These are phyloP conservation scores for Microtus ochrogaster DNA, from an alignment of 2,113 vertebrate species.

Conservation along the genomic window DNA sequence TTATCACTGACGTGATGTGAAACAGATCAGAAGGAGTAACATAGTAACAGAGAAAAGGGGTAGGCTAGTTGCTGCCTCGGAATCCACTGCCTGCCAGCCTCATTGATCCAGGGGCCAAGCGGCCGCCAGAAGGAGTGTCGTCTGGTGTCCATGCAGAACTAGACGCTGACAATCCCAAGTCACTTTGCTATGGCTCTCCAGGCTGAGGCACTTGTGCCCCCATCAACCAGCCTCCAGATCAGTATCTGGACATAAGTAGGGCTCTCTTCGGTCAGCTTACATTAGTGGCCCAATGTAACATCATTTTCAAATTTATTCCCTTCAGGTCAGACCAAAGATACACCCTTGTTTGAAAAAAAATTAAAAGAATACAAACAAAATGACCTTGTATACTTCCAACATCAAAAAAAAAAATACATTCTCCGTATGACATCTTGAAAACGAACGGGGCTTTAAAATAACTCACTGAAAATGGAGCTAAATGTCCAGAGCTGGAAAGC, in stretches of 20 bases:
- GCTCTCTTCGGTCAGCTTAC: neutral
- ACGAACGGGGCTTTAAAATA: neutral
- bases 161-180: neutral
- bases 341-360: neutral
- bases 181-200: neutral
- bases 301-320: neutral
- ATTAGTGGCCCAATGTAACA: neutral
- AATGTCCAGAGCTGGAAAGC: fast-evolving
- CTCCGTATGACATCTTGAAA: neutral
- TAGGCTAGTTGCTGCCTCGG: neutral
- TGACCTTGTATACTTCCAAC: neutral
- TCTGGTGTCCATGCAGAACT: neutral
- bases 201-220: neutral
- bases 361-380: neutral
- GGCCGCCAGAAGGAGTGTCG: neutral
- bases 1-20: neutral
- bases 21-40: neutral
- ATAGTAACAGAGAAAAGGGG: neutral
- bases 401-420: neutral
- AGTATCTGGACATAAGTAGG: neutral
- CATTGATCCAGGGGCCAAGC: neutral
- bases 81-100: neutral
- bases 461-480: constrained; percentile 5
- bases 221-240: neutral
- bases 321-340: neutral